phyloP scores from a whole-genome alignment of 2,888 invertebrate species.

The Chrysina gloriosa region DNA sequence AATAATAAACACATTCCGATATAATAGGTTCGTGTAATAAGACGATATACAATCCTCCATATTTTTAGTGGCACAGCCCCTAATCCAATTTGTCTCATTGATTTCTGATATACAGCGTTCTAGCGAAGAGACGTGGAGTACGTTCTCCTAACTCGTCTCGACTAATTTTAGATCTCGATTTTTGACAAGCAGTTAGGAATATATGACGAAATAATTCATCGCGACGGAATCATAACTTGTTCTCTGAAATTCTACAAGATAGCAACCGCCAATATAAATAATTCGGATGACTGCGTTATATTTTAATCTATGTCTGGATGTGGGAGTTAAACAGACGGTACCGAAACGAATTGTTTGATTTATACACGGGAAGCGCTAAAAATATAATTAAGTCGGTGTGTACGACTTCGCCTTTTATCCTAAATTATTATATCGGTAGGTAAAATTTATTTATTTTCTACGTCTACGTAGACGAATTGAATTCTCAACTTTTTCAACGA shows the following conservation, averaged over 20 bases:
- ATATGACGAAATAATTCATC: neutral
- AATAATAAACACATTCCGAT: too few relatives aligned
- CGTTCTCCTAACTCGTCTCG: neutral
- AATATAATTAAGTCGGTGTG: slow-evolving; percentile 19
- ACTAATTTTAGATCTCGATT: neutral
- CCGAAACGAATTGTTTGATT: slow-evolving; percentile 19
- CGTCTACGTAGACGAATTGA: too few relatives aligned
- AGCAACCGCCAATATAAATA: slow-evolving; percentile 23
- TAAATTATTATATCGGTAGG: slow-evolving; percentile 11
- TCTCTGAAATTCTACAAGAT: slow-evolving; percentile 9
- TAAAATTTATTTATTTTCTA: slow-evolving; percentile 23
- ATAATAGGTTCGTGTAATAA: too few relatives aligned
- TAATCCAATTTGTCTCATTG: neutral
- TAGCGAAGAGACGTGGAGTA: neutral
- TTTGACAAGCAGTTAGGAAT: neutral
- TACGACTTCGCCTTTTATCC: neutral
- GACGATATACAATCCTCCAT: too few relatives aligned
- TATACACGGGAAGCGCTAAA: slow-evolving; percentile 25
- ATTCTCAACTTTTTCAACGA: too few relatives aligned
- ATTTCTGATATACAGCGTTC: neutral
- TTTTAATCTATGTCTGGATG: slow-evolving; percentile 20
- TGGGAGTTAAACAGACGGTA: slow-evolving; percentile 16
- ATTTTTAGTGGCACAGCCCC: too few relatives aligned
- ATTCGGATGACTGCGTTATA: slow-evolving; percentile 11
- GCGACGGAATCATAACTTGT: neutral